Evolutionary conservation across 2,888 invertebrate genomes (phyloP).

Genomic region (Andrena flavipes): DNA sequence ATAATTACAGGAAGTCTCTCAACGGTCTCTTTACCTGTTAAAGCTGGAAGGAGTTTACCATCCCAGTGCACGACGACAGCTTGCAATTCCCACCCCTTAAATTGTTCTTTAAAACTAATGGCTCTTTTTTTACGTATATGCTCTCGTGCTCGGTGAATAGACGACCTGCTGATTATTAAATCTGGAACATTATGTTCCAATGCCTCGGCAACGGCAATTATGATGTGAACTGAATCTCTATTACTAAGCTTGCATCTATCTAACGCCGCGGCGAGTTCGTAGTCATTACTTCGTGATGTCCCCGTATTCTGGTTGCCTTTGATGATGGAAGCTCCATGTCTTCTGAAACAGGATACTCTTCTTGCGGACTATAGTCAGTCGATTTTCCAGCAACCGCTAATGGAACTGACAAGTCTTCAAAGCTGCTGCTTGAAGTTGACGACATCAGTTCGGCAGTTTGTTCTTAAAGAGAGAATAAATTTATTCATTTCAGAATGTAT

Average conservation of each 20-base stretch:
- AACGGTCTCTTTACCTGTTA: conserved; percentile 3
- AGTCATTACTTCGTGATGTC: not conserved
- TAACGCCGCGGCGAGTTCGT: conserved; percentile 34
- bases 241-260: conserved; percentile 56
- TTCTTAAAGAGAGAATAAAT: conserved; percentile 3
- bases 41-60: not conserved
- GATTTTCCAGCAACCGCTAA: not conserved
- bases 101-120: conserved; percentile 11
- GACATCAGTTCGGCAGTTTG: conserved; percentile 14
- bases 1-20: conserved; percentile 7
- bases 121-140: conserved; percentile 31
- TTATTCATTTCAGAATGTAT: no score
- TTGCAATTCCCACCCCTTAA: conserved; percentile 3
- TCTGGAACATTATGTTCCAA: conserved; percentile 29
- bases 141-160: conserved; percentile 26
- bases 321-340: not conserved
- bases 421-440: not conserved
- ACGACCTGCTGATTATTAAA: conserved; percentile 45
- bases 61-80: conserved; percentile 13
- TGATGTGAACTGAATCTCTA: conserved; percentile 46
- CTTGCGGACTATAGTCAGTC: not conserved
- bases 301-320: not conserved
- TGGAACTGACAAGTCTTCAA: not conserved
- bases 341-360: conserved; percentile 2
- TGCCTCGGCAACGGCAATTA: conserved; percentile 45